Evolutionary conservation across 2,888 invertebrate species (phyloP), one percentile per base, ranked within the genome.

Genomic region (Cheilosia soror): DNA sequence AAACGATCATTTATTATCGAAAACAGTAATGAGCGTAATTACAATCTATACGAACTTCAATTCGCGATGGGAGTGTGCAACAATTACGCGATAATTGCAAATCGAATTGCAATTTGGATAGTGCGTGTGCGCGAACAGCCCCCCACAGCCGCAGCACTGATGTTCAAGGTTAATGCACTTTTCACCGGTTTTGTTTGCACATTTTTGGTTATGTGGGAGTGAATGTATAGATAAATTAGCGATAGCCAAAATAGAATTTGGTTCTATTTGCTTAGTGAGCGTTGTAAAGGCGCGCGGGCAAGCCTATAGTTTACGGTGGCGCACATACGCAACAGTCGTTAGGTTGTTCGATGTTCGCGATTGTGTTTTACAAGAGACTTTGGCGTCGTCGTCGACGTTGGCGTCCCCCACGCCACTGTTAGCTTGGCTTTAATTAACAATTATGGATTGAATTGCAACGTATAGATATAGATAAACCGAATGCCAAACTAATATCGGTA

Each of bases 1-100:
- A 25, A 42, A 33, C 20, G 42, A n/a, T 40, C 60, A 13, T 58
- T 40, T 20, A 58, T 40, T 13, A 58, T 58, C 58, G 31, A 60
- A 60, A 60, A 25, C 58, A 11, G 25, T 27, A 60, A 42, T 60
- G 33, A 60, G 60, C 20, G 33, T 42, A 60, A 60, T 60, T 60
- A 60, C 27, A 11, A 2, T 60, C 13, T 60, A 31, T 11, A 29
- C 29, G 27, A 63, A 15, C 62, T 20, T 58, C 47, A 63, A 62
- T 62, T 44, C 42, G 7, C 60, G 57, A 57, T 31, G 57, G 33
- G 71, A 58, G 76, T 62, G 69, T 75, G 55, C 65, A 75, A 80
- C 69, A 80, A 80, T 84, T 84, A 79, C 60, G 73, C 83, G 83
- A 84, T 81, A 84, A 79, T 84, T 84, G 79, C 83, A 84, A 75